Conservation (phyloP, 2,888 invertebrate genomes). For the Torymus texanus region DNA sequence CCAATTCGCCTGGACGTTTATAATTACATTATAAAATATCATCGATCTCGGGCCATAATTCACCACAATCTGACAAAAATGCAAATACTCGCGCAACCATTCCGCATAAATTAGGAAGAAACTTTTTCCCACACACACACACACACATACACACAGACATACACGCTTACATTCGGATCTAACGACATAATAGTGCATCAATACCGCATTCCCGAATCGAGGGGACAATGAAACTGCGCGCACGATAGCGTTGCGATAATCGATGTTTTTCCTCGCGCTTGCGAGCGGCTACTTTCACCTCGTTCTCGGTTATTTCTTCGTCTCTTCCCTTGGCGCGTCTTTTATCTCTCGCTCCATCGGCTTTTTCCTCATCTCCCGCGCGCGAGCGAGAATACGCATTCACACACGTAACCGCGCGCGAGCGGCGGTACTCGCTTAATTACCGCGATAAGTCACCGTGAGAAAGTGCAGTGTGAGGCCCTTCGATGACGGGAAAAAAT, state of each 20-base stretch:
- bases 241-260: conserved; percentile 19
- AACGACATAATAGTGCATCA: background rate
- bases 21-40: no score
- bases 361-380: background rate
- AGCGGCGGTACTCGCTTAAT: conserved; percentile 45
- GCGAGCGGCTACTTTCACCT: conserved; percentile 32
- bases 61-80: no score
- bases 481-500: conserved; percentile 38
- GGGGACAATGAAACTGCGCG: no score
- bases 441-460: conserved; percentile 54
- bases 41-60: no score
- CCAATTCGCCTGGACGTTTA: no score
- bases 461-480: conserved; percentile 41
- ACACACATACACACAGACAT: no score
- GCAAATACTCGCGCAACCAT: no score
- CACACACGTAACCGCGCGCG: background rate
- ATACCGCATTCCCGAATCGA: no score
- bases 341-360: conserved; percentile 27
- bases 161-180: no score
- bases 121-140: no score
- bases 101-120: no score
- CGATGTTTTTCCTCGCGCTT: conserved; percentile 18
- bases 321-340: conserved; percentile 9
- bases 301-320: conserved; percentile 9
- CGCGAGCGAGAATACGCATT: background rate